Evolutionary conservation across 2,888 invertebrate species (phyloP).

Genomic region (Mayetiola destructor): DNA sequence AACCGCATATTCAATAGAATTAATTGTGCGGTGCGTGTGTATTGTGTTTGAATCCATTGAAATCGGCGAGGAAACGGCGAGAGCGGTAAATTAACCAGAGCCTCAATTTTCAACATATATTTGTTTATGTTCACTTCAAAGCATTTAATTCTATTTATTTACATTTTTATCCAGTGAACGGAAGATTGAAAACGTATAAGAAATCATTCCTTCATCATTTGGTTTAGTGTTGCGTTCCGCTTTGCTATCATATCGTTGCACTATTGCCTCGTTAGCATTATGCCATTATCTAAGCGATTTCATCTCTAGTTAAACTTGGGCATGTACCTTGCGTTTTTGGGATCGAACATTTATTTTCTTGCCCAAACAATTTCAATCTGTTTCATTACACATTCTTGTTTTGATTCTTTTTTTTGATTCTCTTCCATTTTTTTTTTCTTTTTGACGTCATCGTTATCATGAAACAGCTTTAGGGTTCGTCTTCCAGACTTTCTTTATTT

Average conservation of each 20-base stretch:
- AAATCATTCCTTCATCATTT: neutral
- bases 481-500: neutral
- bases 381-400: neutral
- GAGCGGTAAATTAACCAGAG: neutral
- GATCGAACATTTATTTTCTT: too few species aligned
- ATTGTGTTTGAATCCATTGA: neutral
- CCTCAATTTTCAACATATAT: neutral
- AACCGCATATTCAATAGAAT: neutral
- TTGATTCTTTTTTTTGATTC: neutral
- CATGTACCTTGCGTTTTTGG: neutral
- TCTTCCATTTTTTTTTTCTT: neutral
- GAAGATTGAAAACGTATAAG: neutral
- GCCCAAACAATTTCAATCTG: neutral
- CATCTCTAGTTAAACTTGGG: neutral
- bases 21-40: neutral
- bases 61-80: too few species aligned
- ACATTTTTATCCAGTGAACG: neutral
- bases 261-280: neutral
- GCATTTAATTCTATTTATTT: conserved; percentile 8
- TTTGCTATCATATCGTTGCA: too few species aligned
- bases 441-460: neutral
- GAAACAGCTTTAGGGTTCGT: neutral
- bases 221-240: neutral
- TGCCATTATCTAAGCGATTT: neutral
- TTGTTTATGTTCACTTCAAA: neutral